Percentiles rank a stretch among this genome's conserved stretches.
Conservation (phyloP, 1,140 invertebrate species). For the Pseudoatta argentina region DNA sequence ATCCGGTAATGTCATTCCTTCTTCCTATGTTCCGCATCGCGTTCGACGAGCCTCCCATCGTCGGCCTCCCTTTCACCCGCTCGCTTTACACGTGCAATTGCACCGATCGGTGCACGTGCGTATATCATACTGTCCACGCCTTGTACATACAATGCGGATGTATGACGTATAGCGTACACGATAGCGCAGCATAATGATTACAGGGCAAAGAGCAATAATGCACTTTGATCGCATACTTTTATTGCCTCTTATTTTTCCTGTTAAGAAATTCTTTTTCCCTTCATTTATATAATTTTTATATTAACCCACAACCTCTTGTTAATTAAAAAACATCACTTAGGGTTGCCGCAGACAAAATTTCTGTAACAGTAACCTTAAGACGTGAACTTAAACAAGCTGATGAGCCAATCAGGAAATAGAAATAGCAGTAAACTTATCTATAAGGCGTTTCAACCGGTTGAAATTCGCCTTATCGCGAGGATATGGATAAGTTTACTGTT, state of each 20-base stretch:
- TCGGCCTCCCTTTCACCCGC: slow-evolving; percentile 49
- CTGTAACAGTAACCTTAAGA: no score
- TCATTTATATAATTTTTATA: neutral
- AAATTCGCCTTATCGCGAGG: no score
- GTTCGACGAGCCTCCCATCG: slow-evolving; percentile 16
- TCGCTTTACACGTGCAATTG: slow-evolving; percentile 38
- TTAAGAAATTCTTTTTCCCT: neutral
- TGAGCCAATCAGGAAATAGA: no score
- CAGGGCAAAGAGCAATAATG: slow-evolving; percentile 2
- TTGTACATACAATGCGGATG: slow-evolving; percentile 39
- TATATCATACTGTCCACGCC: slow-evolving; percentile 30
- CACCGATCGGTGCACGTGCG: slow-evolving; percentile 32
- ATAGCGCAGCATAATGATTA: slow-evolving; percentile 1
- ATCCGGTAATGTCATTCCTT: slow-evolving; percentile 58
- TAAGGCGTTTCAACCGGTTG: no score
- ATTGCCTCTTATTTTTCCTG: neutral
- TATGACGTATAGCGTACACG: neutral
- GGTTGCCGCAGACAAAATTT: no score
- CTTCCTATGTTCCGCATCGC: slow-evolving; percentile 47
- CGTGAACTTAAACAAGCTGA: no score
- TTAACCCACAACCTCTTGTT: neutral
- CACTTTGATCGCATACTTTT: neutral
- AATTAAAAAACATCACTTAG: neutral
- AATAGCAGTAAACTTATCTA: no score
- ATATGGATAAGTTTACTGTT: no score